Percentiles rank a stretch among this genome's conserved stretches.
phyloP scores from a whole-genome alignment of 2,797 vertebrate genomes.

The Alauda arvensis region DNA sequence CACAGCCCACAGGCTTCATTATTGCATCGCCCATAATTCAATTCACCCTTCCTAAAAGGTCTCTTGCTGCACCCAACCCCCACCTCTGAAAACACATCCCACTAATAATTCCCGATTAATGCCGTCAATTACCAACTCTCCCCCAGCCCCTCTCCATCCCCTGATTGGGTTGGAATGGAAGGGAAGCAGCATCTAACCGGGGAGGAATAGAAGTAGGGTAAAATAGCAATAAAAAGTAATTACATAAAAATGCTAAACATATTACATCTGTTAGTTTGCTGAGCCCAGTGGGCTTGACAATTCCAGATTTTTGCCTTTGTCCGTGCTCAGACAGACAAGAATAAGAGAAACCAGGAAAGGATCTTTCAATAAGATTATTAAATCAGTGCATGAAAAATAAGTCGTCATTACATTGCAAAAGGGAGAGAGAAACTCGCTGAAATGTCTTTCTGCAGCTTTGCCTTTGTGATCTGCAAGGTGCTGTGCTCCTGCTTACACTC shows the following conservation, averaged over 20 bases:
- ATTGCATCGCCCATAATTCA: constrained; percentile 59
- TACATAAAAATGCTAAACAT: constrained; percentile 82
- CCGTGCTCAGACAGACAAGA: constrained; percentile 64
- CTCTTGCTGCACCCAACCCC: constrained; percentile 49
- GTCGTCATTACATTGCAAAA: constrained; percentile 71
- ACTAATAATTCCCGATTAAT: constrained; percentile 73
- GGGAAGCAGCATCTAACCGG: constrained; percentile 51
- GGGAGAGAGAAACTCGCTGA: constrained; percentile 74
- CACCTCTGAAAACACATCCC: constrained; percentile 43
- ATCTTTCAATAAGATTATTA: constrained; percentile 72
- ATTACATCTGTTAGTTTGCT: constrained; percentile 74
- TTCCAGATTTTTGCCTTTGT: constrained; percentile 65
- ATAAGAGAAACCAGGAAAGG: constrained; percentile 62
- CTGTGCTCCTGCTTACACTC: constrained; percentile 76
- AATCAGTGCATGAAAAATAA: constrained; percentile 75
- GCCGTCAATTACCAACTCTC: constrained; percentile 61
- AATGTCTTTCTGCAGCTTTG: constrained; percentile 77
- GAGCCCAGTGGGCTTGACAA: constrained; percentile 67
- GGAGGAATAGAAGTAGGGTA: constrained; percentile 53
- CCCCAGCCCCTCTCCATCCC: constrained; percentile 36
- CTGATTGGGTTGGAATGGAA: constrained; percentile 37
- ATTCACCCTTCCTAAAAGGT: constrained; percentile 63
- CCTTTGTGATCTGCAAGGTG: constrained; percentile 79
- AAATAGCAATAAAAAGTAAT: constrained; percentile 78
- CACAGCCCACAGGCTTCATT: constrained; percentile 62